Evolutionary conservation across 2,888 invertebrate genomes (phyloP).

Genomic region (Melanargia galathea): DNA sequence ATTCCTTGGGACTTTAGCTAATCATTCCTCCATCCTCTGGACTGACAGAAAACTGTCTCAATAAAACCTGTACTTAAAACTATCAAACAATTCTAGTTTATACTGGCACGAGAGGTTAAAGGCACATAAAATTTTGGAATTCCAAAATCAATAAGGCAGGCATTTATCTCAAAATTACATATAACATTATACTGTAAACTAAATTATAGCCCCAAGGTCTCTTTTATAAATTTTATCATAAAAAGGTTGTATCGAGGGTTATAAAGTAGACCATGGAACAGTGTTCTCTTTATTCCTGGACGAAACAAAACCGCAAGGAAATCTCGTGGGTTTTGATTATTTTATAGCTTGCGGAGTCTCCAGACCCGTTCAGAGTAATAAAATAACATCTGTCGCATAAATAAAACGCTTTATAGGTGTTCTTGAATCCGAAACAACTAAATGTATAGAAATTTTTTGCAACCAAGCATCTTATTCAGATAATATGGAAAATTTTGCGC

Average conservation of each 20-base stretch:
- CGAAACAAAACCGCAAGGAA: slow-evolving; percentile 15
- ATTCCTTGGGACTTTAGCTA: too few species aligned
- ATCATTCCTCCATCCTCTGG: too few species aligned
- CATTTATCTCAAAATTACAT: background rate
- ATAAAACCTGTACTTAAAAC: too few species aligned
- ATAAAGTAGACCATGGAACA: slow-evolving; percentile 10
- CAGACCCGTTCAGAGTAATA: slow-evolving; percentile 25
- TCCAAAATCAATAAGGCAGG: too few species aligned
- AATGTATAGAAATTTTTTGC: slow-evolving; percentile 10
- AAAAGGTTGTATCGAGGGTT: background rate
- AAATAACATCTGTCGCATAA: slow-evolving; percentile 29
- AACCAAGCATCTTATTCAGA: slow-evolving; percentile 8
- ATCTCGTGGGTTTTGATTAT: slow-evolving; percentile 22
- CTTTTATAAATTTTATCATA: background rate
- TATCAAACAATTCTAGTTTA: too few species aligned
- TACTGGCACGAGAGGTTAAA: too few species aligned
- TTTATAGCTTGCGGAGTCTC: slow-evolving; percentile 20
- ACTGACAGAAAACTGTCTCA: too few species aligned
- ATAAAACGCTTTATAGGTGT: slow-evolving; percentile 30
- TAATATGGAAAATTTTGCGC: background rate
- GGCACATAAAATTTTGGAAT: too few species aligned
- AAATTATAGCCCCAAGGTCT: background rate
- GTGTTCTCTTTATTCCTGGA: slow-evolving; percentile 13
- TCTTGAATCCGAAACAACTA: slow-evolving; percentile 9
- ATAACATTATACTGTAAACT: background rate